Conservation (phyloP, 2,113 vertebrate species). For the Aspidoscelis tigris region DNA sequence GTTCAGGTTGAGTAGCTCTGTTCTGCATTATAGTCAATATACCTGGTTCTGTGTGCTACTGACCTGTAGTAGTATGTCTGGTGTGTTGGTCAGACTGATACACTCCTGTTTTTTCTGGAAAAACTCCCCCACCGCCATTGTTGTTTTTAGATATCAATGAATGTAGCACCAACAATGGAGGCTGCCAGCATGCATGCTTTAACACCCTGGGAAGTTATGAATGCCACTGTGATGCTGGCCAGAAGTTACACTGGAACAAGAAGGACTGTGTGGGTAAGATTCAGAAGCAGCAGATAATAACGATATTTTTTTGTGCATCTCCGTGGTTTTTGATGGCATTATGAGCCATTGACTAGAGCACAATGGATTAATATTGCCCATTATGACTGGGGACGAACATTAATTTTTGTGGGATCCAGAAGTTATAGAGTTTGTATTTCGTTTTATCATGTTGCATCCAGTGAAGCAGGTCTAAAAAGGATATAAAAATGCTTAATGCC, state of each 20-base stretch:
- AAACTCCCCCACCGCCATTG: constrained; percentile 33
- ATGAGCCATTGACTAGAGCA: constrained; percentile 1
- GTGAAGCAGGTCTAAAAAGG: background rate
- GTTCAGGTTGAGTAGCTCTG: background rate
- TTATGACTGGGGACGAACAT: background rate
- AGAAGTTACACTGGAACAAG: constrained; percentile 97
- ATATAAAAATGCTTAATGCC: background rate
- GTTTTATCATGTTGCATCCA: background rate
- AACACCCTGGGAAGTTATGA: constrained; percentile 88
- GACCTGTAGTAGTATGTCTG: background rate
- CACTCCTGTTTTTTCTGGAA: constrained; percentile 17
- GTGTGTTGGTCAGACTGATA: background rate
- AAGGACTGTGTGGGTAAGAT: constrained; percentile 98
- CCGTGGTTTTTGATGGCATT: constrained; percentile 24
- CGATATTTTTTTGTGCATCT: constrained; percentile 27
- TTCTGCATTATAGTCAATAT: background rate
- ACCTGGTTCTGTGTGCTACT: background rate
- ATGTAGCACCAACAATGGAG: constrained; percentile 94
- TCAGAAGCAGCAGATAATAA: background rate
- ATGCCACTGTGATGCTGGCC: constrained; percentile 88
- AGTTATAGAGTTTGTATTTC: background rate
- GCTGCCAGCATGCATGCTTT: constrained; percentile 91
- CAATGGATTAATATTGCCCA: background rate
- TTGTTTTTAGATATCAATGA: constrained; percentile 87
- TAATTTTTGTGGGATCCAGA: background rate